Evolutionary conservation across 1,140 invertebrate genomes (phyloP).

Genomic region (Dendroctonus ponderosae): DNA sequence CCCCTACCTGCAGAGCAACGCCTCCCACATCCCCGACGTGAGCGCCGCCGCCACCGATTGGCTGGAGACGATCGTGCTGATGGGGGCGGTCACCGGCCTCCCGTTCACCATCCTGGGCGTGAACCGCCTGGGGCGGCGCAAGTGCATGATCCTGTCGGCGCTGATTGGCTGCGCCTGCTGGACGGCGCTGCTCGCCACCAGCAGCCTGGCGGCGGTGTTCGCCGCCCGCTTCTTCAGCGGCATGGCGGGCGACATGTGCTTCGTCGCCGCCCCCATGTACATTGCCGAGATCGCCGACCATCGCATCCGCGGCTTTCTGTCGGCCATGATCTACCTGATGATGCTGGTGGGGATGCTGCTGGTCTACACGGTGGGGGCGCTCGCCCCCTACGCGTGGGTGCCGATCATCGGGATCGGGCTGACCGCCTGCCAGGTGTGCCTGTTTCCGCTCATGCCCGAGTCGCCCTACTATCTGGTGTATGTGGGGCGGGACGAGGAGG

Average conservation of each 20-base stretch:
- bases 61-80: slow-evolving; percentile 60
- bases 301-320: slow-evolving; percentile 42
- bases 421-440: slow-evolving; percentile 25
- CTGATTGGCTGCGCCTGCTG: slow-evolving; percentile 62
- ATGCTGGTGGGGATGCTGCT: slow-evolving; percentile 40
- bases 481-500: slow-evolving; percentile 51
- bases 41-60: slow-evolving; percentile 53
- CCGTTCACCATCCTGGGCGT: slow-evolving; percentile 54
- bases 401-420: slow-evolving; percentile 40
- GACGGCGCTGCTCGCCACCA: slow-evolving; percentile 55
- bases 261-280: slow-evolving; percentile 46
- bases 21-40: slow-evolving; percentile 39
- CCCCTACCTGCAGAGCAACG: slow-evolving; percentile 49
- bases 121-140: slow-evolving; percentile 63
- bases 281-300: slow-evolving; percentile 46
- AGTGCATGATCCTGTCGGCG: slow-evolving; percentile 52
- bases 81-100: slow-evolving; percentile 61
- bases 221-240: slow-evolving; percentile 52
- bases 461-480: slow-evolving; percentile 43
- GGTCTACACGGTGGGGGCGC: slow-evolving; percentile 40
- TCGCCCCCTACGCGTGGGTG: slow-evolving; percentile 31
- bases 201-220: slow-evolving; percentile 51
- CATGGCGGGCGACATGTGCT: slow-evolving; percentile 42
- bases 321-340: slow-evolving; percentile 42
- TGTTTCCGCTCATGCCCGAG: slow-evolving; percentile 43